phyloP scores from a whole-genome alignment of 2,113 vertebrate genomes.

The Ammodramus savannarum region DNA sequence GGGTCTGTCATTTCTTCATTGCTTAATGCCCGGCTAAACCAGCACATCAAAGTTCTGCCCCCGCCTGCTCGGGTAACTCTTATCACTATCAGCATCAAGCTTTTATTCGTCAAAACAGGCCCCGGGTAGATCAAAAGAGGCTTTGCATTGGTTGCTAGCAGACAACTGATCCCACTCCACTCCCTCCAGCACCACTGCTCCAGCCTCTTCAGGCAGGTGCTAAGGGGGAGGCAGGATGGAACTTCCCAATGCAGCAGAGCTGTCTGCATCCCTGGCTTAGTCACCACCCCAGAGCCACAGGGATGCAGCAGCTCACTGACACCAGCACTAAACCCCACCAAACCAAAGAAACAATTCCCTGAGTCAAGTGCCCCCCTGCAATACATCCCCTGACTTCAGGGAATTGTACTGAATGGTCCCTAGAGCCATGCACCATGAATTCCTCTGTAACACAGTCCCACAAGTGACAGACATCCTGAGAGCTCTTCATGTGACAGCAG shows the following conservation, averaged over 20 bases:
- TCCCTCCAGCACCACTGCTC: not conserved
- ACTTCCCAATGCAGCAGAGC: fast-evolving
- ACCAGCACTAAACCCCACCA: not conserved
- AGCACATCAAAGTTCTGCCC: not conserved
- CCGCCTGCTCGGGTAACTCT: not conserved
- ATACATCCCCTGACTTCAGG: not conserved
- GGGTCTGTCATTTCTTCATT: not conserved
- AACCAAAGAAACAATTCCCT: not conserved
- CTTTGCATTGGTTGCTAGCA: not conserved
- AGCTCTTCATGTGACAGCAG: not conserved
- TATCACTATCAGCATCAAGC: not conserved
- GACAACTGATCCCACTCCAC: not conserved
- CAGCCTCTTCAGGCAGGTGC: not conserved
- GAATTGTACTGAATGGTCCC: fast-evolving
- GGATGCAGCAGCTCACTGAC: fast-evolving
- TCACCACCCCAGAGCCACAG: not conserved
- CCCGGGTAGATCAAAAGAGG: not conserved
- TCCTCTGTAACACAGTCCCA: not conserved
- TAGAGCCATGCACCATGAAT: fast-evolving
- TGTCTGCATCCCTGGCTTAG: not conserved
- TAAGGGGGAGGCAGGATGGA: not conserved
- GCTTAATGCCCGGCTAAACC: not conserved
- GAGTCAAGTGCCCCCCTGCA: not conserved
- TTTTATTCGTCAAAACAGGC: not conserved
- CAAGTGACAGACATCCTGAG: not conserved